These are phyloP conservation scores for Solenopsis invicta DNA, from an alignment of 1,140 invertebrate genomes.

Conservation along the genomic window DNA sequence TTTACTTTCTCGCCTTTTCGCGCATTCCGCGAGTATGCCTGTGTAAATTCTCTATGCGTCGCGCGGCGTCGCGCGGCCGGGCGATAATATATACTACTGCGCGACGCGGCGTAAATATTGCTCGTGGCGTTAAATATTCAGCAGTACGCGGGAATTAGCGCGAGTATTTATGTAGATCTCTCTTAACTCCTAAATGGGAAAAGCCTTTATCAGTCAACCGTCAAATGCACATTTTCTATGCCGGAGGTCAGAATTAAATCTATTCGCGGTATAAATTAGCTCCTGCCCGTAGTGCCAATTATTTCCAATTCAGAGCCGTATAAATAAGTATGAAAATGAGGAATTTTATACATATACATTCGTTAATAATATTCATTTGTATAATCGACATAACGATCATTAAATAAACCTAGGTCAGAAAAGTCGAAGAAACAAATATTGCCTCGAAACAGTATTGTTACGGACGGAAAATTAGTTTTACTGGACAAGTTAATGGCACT, in stretches of 20 bases:
- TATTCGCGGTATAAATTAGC: conserved; percentile 6
- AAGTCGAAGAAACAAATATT: neutral
- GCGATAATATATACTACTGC: conserved; percentile 43
- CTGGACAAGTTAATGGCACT: neutral
- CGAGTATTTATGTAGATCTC: conserved; percentile 37
- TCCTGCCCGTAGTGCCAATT: neutral
- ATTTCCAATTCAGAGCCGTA: conserved; percentile 14
- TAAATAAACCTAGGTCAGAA: neutral
- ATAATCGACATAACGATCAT: neutral
- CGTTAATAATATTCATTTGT: neutral
- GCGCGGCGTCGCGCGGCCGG: neutral
- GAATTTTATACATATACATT: neutral
- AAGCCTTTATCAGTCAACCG: conserved; percentile 32
- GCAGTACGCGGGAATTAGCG: conserved; percentile 43
- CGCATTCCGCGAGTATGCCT: conserved; percentile 37
- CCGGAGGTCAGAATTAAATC: conserved; percentile 5
- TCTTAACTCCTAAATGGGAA: conserved; percentile 30
- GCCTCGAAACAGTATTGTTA: neutral
- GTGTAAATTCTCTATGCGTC: conserved; percentile 38
- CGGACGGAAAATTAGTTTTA: neutral
- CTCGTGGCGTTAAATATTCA: conserved; percentile 46
- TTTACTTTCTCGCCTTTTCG: conserved; percentile 67
- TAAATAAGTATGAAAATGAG: neutral
- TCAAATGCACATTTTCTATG: conserved; percentile 28
- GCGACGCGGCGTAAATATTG: conserved; percentile 42